Evolutionary conservation across 2,113 vertebrate genomes (phyloP), one percentile per base, ranked within the genome.

Genomic region (Lamprotornis superbus): DNA sequence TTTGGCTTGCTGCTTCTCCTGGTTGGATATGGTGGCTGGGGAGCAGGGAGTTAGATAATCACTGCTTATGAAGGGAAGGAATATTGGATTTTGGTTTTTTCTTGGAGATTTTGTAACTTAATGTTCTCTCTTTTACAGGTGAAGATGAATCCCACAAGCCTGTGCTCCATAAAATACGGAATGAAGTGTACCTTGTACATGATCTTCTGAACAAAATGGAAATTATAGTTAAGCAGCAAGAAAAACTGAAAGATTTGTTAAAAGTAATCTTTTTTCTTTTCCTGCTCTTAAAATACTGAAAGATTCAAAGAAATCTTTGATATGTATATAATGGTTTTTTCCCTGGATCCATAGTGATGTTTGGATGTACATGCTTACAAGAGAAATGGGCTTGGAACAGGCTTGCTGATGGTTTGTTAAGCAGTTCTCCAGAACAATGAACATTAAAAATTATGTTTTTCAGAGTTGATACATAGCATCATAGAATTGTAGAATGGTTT

Each of bases 181-280:
- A 94, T 8, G 96, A 98, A 28, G 35, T 98, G 28, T 3, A 85
- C 53, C 10, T 50, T 17, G 11, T 98, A 65, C 87, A 95, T 30
- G 77, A 87, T 5, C 88, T 98, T 53, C 90, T 98, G 35, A 84
- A 96, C 79, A 39, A 96, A 74, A 59, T 98, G 93, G 98, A 98
- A 82, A 11, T 9, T 1, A 95, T 97, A 88, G 57, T 97, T 89
- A 65, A 97, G 11, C 33, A 92, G 71, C 97, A 97, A 83, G 95
- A 97, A 83, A 87, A 94, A 31, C 63, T 84, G 24, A 96, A 63
- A 13, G 27, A 14, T 70, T 70, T 71, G 5, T 95, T 98, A 9
- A 96, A 97, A 94, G 98, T 98, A 98, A 93, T 80, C 2, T 21
- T 33, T 30, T 33, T 30, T 83, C 50, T 84, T 77, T 82, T 67